Evolutionary conservation across 2,888 invertebrate species (phyloP), one percentile per base, ranked within the genome.

Genomic region (Tinea pellionella): DNA sequence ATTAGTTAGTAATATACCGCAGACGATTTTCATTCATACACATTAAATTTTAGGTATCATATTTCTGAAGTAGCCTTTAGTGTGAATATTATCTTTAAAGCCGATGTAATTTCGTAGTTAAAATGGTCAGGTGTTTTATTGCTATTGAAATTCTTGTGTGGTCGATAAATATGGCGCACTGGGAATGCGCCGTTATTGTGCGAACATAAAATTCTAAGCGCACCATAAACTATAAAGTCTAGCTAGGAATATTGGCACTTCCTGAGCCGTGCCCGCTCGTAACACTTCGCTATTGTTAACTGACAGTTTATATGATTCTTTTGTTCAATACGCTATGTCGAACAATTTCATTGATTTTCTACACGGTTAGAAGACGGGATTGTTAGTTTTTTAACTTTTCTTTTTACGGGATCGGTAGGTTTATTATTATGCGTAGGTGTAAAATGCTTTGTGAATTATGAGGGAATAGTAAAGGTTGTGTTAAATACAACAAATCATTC

Each of bases 191-290:
- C 47, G 16, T 15, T 47, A 16, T 16, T 9, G 2, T 13, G 9
- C 16, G 18, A 47, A 47, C 47, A 47, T 47, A 47, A 47, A 47
- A 47, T 15, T 47, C 47, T 47, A 47, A 47, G 24, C 24, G 24
- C 24, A 18, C 15, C 18, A 8, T 37, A 37, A 42, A 51, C 51
- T 12, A 51, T 51, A 51, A 53, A 53, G 24, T 53, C 53, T 53
- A 53, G 19, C 53, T 53, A 9, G 19, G 12, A 53, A 18, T 53
- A 53, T 53, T 53, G 24, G 53, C 53, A 53, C 53, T 53, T 53
- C 53, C 53, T 53, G 24, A 18, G 53, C 53, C 53, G 24, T 47
- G 47, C 47, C 13, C 47, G 24, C 47, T 47, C 16, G 47, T 47
- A 15, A 47, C 47, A 9, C 18, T 47, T 47, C 8, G 9, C 18